A percentile compares a stretch with the other conserved stretches of the same genome.
These are phyloP conservation scores for Machimus rusticus DNA, from an alignment of 2,888 invertebrate genomes.

Conservation along the genomic window DNA sequence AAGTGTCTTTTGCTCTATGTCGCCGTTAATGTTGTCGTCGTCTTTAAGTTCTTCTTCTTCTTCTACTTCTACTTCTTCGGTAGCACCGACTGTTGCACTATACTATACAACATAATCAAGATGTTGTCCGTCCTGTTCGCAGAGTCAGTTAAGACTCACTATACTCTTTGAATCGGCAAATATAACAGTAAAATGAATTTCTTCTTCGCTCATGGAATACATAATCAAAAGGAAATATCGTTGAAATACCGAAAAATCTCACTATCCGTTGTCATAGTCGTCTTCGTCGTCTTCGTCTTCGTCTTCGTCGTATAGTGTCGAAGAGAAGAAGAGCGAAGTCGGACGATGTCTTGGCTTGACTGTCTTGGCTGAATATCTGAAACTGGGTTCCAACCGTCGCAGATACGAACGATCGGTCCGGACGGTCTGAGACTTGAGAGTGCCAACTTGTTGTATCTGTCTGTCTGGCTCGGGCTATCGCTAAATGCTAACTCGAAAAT, in stretches of 20 bases:
- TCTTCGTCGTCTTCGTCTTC: neutral
- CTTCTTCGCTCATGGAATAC: slow-evolving; percentile 38
- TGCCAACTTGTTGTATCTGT: slow-evolving; percentile 13
- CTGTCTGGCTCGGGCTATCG: slow-evolving; percentile 11
- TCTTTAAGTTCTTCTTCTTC: neutral
- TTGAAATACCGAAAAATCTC: slow-evolving; percentile 10
- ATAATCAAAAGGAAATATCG: slow-evolving; percentile 21
- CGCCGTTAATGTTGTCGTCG: neutral
- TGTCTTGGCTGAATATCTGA: neutral
- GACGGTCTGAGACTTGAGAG: neutral
- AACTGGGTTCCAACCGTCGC: neutral
- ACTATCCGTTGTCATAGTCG: neutral
- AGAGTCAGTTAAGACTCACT: neutral
- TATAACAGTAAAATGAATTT: slow-evolving; percentile 41
- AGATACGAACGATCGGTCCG: slow-evolving; percentile 1
- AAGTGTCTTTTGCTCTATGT: neutral
- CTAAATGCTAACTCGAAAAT: slow-evolving; percentile 19
- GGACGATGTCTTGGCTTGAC: neutral
- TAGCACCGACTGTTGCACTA: neutral
- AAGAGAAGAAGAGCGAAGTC: slow-evolving; percentile 23
- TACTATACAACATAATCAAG: neutral
- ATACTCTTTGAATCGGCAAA: neutral
- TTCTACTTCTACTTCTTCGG: neutral
- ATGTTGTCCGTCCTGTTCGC: slow-evolving; percentile 1
- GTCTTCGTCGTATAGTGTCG: neutral